Percentiles rank a stretch among this genome's conserved stretches.
phyloP scores from a whole-genome alignment of 1,140 invertebrate species.

The Habropoda laboriosa region DNA sequence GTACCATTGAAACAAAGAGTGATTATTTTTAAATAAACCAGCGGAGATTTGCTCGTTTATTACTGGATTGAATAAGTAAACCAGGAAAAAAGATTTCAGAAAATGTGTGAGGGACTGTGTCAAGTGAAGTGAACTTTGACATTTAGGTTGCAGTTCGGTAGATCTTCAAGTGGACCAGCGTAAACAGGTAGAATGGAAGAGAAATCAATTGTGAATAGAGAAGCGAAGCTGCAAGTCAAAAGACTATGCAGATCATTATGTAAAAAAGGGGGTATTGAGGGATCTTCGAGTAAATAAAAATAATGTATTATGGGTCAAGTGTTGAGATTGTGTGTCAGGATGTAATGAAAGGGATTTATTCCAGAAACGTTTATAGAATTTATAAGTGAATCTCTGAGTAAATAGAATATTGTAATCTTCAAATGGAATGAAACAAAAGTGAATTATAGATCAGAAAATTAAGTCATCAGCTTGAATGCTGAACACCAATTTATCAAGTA shows the following conservation, averaged over 20 bases:
- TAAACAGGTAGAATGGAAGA: not conserved
- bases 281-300: not conserved
- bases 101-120: not conserved
- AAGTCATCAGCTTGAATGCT: too few species aligned
- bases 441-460: too few species aligned
- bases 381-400: too few species aligned
- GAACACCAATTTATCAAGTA: too few species aligned
- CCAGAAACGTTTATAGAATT: too few species aligned
- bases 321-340: too few species aligned
- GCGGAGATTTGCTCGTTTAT: not conserved
- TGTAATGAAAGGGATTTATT: too few species aligned
- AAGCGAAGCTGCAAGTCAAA: not conserved
- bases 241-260: not conserved
- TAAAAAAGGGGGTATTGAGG: not conserved
- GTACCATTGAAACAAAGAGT: not conserved
- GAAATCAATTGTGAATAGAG: not conserved
- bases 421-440: too few species aligned
- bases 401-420: too few species aligned
- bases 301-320: too few species aligned
- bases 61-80: too few species aligned
- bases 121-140: not conserved
- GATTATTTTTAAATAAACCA: not conserved
- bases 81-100: not conserved
- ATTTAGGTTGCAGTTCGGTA: not conserved
- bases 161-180: not conserved